A percentile compares a stretch with the other conserved stretches of the same genome.
These are phyloP conservation scores for Ectemnius continuus DNA, from an alignment of 2,888 invertebrate species.

Conservation along the genomic window DNA sequence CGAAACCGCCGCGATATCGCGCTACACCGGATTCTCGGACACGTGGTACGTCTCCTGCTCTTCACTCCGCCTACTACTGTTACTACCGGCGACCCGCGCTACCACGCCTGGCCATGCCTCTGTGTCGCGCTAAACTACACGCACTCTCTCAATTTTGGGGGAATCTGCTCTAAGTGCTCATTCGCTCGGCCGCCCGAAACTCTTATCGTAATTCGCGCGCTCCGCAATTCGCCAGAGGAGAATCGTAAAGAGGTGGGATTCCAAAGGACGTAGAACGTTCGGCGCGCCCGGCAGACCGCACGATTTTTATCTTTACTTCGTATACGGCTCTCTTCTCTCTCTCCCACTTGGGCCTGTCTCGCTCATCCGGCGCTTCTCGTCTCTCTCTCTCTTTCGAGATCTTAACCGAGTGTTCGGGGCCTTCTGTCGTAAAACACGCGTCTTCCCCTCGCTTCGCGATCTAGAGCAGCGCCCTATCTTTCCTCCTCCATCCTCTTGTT, in stretches of 20 bases:
- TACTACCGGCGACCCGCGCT: neutral
- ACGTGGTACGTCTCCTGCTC: conserved; percentile 12
- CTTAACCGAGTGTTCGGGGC: conserved; percentile 40
- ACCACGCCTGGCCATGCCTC: neutral
- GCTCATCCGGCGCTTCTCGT: conserved; percentile 15
- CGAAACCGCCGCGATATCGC: conserved; percentile 8
- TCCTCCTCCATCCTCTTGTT: neutral
- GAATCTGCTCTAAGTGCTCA: no score
- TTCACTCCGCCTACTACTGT: conserved; percentile 23
- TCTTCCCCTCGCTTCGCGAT: conserved; percentile 34
- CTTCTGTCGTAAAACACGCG: conserved; percentile 42
- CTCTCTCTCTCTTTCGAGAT: conserved; percentile 11
- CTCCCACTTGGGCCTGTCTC: conserved; percentile 12
- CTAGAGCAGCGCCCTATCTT: conserved; percentile 19
- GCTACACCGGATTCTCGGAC: conserved; percentile 1
- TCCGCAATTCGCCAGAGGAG: no score
- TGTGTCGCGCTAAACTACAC: no score
- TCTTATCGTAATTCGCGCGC: no score
- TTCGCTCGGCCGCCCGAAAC: no score
- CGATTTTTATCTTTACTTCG: no score
- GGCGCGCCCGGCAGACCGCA: no score
- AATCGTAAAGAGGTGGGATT: no score
- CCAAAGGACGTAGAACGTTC: no score
- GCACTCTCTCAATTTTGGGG: no score
- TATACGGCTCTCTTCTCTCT: no score